phyloP scores from a whole-genome alignment of 2,888 invertebrate species.

The Hyposoter didymator region DNA sequence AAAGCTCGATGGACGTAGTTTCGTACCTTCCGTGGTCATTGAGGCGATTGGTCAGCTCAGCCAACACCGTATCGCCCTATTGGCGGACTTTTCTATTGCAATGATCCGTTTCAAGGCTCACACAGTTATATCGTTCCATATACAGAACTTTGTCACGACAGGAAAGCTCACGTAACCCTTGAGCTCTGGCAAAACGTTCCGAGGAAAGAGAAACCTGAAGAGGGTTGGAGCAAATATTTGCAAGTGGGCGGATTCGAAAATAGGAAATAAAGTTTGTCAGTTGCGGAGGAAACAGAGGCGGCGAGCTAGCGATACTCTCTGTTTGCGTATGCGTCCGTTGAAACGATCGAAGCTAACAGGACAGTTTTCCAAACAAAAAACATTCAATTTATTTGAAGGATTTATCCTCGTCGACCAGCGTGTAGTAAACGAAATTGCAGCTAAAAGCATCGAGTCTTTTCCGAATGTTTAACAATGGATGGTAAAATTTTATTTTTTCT shows the following conservation, averaged over 20 bases:
- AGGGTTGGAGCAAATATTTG: conserved; percentile 55
- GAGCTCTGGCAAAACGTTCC: conserved; percentile 1
- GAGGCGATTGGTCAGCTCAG: neutral
- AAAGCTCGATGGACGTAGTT: neutral
- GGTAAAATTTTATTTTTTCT: conserved; percentile 7
- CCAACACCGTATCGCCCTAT: neutral
- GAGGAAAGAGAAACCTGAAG: neutral
- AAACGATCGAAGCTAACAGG: conserved; percentile 8
- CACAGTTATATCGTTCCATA: neutral
- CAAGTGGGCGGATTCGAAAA: conserved; percentile 44
- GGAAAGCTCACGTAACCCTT: conserved; percentile 5
- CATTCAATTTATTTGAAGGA: conserved; percentile 24
- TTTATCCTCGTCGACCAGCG: conserved; percentile 21
- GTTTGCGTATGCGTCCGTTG: conserved; percentile 15
- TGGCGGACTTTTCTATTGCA: conserved; percentile 3
- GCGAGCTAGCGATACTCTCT: conserved; percentile 17
- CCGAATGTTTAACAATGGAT: neutral
- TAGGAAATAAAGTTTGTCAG: conserved; percentile 48
- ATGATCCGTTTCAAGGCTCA: neutral
- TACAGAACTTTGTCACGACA: neutral
- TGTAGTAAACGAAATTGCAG: neutral
- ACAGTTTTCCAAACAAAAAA: conserved; percentile 14
- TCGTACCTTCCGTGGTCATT: neutral
- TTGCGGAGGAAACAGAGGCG: conserved; percentile 4
- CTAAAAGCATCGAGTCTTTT: conserved; percentile 18